Conservation (phyloP, 2,888 invertebrate species). For the Calliphora vomitoria region DNA sequence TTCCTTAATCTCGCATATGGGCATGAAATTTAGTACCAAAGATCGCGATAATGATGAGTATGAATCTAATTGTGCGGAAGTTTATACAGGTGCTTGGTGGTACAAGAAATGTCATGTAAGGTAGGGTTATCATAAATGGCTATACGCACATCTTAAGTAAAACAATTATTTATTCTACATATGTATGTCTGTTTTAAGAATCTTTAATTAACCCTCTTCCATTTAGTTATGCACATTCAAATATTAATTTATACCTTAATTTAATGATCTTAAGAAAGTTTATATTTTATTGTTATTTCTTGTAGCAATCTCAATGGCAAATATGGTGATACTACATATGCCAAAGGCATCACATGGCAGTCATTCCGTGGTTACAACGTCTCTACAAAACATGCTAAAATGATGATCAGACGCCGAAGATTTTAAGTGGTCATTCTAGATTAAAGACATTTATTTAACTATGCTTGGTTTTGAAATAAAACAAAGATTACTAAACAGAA, state of each 20-base stretch:
- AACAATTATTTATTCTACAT: too few relatives aligned
- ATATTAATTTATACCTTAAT: not conserved
- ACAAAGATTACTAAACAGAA: too few relatives aligned
- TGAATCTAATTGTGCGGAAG: not conserved
- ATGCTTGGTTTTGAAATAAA: too few relatives aligned
- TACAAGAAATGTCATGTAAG: slow-evolving; percentile 10
- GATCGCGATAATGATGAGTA: slow-evolving; percentile 16
- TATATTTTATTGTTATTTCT: not conserved
- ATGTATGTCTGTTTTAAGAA: too few relatives aligned
- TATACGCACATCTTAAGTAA: too few relatives aligned
- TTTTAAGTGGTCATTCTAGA: not conserved
- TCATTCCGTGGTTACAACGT: not conserved
- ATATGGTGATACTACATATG: slow-evolving; percentile 4
- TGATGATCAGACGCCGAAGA: slow-evolving; percentile 38
- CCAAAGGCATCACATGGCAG: slow-evolving; percentile 26
- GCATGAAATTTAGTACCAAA: slow-evolving; percentile 25
- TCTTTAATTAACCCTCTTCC: not conserved
- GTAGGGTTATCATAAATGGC: not conserved
- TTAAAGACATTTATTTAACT: too few relatives aligned
- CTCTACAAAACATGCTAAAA: slow-evolving; percentile 1
- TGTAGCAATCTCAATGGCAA: slow-evolving; percentile 48
- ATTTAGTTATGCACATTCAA: not conserved
- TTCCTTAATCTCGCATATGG: slow-evolving; percentile 19
- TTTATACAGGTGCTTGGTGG: slow-evolving; percentile 32
- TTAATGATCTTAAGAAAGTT: not conserved